Percentiles rank a stretch among this genome's conserved stretches.
Evolutionary conservation across 2,113 vertebrate genomes (phyloP).

Genomic region (Misgurnus mizolepis): DNA sequence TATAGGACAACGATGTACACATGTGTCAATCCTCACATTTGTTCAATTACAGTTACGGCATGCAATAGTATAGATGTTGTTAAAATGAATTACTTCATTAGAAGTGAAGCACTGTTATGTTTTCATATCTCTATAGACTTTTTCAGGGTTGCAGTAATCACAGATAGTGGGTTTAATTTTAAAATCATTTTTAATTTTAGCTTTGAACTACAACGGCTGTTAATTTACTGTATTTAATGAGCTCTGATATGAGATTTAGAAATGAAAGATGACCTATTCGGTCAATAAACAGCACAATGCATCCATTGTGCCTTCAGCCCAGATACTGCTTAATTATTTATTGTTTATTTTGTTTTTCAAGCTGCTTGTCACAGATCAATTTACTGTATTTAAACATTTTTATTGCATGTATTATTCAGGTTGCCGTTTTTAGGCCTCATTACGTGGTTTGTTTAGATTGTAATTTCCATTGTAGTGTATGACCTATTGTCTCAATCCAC

Average conservation of each 20-base stretch:
- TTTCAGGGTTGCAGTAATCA: background rate
- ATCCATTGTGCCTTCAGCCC: background rate
- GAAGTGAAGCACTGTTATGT: background rate
- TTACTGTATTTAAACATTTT: background rate
- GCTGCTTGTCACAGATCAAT: background rate
- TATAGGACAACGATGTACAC: too few relatives aligned
- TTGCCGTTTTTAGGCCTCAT: background rate
- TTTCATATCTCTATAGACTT: too few relatives aligned
- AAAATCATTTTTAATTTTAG: background rate
- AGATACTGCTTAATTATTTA: background rate
- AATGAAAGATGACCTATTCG: background rate
- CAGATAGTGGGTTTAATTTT: background rate
- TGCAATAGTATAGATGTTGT: background rate
- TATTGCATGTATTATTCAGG: background rate
- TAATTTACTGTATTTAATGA: constrained; percentile 3
- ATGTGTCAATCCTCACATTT: too few relatives aligned
- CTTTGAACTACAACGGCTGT: background rate
- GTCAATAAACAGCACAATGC: background rate
- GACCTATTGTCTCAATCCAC: background rate
- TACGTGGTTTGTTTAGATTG: background rate
- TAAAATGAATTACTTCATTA: background rate
- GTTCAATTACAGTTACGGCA: too few relatives aligned
- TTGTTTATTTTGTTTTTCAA: background rate
- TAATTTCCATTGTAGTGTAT: background rate
- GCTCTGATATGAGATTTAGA: background rate